Evolutionary conservation across 2,888 invertebrate genomes (phyloP).

Genomic region (Masnerella sp.): DNA sequence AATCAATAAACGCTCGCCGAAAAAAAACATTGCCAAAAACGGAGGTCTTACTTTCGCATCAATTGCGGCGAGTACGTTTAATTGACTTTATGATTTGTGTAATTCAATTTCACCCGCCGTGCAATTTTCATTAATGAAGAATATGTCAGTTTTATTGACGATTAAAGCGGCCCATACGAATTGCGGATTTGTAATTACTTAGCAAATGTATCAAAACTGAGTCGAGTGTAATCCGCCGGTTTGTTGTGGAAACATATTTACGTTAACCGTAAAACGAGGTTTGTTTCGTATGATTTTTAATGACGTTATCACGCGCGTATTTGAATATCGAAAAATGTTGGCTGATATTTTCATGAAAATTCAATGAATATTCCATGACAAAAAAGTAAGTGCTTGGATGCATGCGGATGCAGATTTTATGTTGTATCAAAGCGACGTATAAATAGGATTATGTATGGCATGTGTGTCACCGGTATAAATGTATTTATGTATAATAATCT

Average conservation of each 20-base stretch:
- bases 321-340: background rate
- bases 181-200: too few relatives aligned
- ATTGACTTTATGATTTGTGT: slow-evolving; percentile 2
- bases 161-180: too few relatives aligned
- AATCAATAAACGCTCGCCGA: slow-evolving; percentile 28
- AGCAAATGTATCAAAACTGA: too few relatives aligned
- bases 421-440: slow-evolving; percentile 12
- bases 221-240: too few relatives aligned
- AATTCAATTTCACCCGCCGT: background rate
- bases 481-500: slow-evolving; percentile 29
- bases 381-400: slow-evolving; percentile 8
- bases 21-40: slow-evolving; percentile 13
- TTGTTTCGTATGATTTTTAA: too few relatives aligned
- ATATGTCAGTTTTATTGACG: background rate
- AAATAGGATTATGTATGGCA: slow-evolving; percentile 17
- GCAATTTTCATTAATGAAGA: background rate
- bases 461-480: slow-evolving; percentile 2
- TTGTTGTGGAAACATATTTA: too few relatives aligned
- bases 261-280: too few relatives aligned
- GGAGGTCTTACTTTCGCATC: background rate
- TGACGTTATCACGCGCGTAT: too few relatives aligned
- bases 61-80: background rate
- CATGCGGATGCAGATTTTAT: slow-evolving; percentile 13
- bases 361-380: slow-evolving; percentile 13
- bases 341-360: slow-evolving; percentile 6